These are phyloP conservation scores for Planococcus citri DNA, from an alignment of 1,140 invertebrate genomes.

Conservation along the genomic window DNA sequence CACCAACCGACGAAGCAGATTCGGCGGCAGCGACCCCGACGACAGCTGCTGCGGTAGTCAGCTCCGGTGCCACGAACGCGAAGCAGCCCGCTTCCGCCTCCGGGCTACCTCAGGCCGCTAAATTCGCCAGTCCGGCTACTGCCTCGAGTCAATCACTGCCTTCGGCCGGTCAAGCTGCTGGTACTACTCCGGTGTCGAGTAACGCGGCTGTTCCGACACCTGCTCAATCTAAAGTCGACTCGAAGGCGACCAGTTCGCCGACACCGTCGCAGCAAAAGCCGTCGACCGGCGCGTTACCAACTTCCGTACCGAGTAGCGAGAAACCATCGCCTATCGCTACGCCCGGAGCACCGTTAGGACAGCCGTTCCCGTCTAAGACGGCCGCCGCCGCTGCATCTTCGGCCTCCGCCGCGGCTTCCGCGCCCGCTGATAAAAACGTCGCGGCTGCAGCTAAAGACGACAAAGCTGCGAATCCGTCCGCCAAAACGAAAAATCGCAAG, in stretches of 20 bases:
- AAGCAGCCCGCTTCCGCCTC: too few species aligned
- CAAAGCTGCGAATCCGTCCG: background rate
- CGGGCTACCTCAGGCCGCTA: background rate
- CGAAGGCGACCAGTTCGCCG: background rate
- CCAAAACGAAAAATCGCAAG: conserved; percentile 8
- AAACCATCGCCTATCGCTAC: background rate
- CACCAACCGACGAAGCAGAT: background rate
- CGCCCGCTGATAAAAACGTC: background rate
- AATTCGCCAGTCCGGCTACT: background rate
- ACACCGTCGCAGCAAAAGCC: too few species aligned
- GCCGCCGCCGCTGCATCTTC: background rate
- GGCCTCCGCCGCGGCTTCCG: background rate
- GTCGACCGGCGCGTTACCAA: background rate
- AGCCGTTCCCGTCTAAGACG: background rate
- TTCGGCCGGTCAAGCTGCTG: background rate
- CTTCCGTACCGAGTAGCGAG: background rate
- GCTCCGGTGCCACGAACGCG: too few species aligned
- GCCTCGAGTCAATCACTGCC: background rate
- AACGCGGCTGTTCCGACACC: background rate
- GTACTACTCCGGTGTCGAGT: background rate
- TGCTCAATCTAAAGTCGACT: background rate
- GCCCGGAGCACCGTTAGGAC: background rate
- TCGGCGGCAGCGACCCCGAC: too few species aligned
- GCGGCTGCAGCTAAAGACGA: background rate
- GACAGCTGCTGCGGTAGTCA: too few species aligned